A percentile compares a stretch with the other conserved stretches of the same genome.
phyloP scores from a whole-genome alignment of 2,113 vertebrate species.

The Catharus bicknelli region DNA sequence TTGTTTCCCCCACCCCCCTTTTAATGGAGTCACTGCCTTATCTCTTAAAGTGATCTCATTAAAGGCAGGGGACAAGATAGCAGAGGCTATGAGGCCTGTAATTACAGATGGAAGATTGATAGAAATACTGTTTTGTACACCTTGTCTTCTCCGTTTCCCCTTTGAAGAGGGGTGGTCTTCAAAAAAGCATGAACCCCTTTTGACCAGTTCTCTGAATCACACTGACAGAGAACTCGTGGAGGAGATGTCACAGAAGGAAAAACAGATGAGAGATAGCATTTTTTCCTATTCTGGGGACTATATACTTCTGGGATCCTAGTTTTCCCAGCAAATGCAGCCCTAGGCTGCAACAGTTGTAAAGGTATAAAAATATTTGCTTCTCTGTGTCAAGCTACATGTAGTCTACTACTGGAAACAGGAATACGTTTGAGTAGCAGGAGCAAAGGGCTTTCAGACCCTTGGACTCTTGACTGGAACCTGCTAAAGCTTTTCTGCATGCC shows the following conservation, averaged over 20 bases:
- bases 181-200: slow-evolving; percentile 23
- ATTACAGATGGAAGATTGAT: neutral
- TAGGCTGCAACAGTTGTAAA: neutral
- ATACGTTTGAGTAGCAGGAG: neutral
- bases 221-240: neutral
- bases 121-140: slow-evolving; percentile 13
- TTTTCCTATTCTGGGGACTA: neutral
- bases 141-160: neutral
- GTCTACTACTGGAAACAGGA: neutral
- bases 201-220: slow-evolving; percentile 8
- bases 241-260: neutral
- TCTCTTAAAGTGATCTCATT: slow-evolving; percentile 38
- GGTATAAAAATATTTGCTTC: neutral
- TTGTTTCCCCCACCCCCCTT: neutral
- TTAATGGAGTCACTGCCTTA: slow-evolving; percentile 28
- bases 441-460: slow-evolving; percentile 19
- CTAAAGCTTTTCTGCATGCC: neutral
- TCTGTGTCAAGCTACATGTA: neutral
- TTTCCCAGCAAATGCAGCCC: neutral
- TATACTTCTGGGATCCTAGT: neutral
- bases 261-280: neutral
- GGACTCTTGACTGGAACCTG: neutral
- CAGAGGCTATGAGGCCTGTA: slow-evolving; percentile 40
- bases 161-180: slow-evolving; percentile 18
- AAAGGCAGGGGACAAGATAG: slow-evolving; percentile 49